Conservation (phyloP, 2,888 invertebrate species). For the Lochmaea capreae region DNA sequence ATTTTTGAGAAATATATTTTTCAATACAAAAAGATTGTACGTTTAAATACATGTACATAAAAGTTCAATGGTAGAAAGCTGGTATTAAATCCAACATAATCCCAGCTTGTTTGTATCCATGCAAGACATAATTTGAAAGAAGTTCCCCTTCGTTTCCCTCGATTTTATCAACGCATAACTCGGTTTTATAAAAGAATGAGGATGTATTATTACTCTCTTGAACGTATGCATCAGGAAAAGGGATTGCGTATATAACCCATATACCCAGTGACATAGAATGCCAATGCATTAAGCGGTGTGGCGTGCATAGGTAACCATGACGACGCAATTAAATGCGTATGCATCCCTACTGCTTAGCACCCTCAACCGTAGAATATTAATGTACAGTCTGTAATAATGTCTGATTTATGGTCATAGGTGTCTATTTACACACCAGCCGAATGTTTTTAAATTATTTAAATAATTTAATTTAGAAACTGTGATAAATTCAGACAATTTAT, state of each 20-base stretch:
- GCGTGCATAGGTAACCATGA: constrained; percentile 53
- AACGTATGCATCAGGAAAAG: constrained; percentile 38
- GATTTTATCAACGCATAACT: constrained; percentile 31
- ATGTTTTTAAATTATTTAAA: background rate
- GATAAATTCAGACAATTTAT: no score
- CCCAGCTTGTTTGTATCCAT: constrained; percentile 15
- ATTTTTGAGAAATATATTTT: no score
- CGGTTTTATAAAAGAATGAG: constrained; percentile 33
- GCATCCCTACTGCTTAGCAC: constrained; percentile 47
- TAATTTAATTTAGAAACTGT: background rate
- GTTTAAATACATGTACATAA: background rate
- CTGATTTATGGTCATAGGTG: constrained; percentile 37
- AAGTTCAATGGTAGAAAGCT: background rate
- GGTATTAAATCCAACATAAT: background rate
- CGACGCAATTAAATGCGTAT: constrained; percentile 55
- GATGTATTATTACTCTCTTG: constrained; percentile 41
- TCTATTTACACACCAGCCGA: background rate
- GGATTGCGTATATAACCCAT: constrained; percentile 54
- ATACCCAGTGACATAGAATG: constrained; percentile 63
- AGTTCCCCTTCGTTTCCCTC: constrained; percentile 18
- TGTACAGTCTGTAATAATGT: constrained; percentile 51
- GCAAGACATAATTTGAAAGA: constrained; percentile 24
- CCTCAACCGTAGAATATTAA: constrained; percentile 47
- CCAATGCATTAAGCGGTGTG: constrained; percentile 47
- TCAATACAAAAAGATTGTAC: no score